Evolutionary conservation across 2,797 vertebrate species (phyloP), one percentile per base, ranked within the genome.

Genomic region (Enteromius fasciolatus): DNA sequence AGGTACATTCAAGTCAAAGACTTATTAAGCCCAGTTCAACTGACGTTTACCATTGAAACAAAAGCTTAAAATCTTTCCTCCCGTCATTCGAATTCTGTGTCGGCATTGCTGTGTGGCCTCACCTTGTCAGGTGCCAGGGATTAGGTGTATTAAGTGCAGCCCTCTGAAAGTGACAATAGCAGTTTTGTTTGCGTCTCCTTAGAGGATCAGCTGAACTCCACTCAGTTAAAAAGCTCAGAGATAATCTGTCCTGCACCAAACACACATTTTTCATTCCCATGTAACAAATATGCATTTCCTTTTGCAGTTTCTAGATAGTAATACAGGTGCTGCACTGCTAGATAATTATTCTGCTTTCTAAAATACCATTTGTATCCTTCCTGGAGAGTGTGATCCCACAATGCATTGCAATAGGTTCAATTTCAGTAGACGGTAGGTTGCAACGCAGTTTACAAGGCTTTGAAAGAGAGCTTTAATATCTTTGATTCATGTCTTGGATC

Each of bases 41-140:
- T 67, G 79, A 86, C 69, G 61, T 80, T 77, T 75, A 70, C 69
- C 36, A 50, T 64, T 84, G 78, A 85, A 85, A 86, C 76, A 78
- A 88, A 86, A 78, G 52, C 31, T 48, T 52, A 77, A 81, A 86
- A 50, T 17, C 48, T 80, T 88, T 84, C 77, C 66, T 57, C 50
- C 80, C 73, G 73, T 76, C 79, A 59, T 25, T 80, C 76, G 83
- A 86, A 75, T 84, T 80, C 75, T 46, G 76, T 63, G 80, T 80
- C 52, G 64, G 54, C 41, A 46, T 73, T 59, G 70, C 57, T 83
- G 72, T 67, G 64, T 50, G 50, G 85, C 77, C 82, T 86, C 82
- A 87, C 87, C 88, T 89, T 83, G 89, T 92, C 90, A 90, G 90
- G 90, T 92, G 90, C 66, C 83, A 77, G 73, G 89, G 87, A 90